Percentiles rank a stretch among this genome's conserved stretches.
phyloP scores from a whole-genome alignment of 2,797 vertebrate species.

The Yasuhikotakia modesta region DNA sequence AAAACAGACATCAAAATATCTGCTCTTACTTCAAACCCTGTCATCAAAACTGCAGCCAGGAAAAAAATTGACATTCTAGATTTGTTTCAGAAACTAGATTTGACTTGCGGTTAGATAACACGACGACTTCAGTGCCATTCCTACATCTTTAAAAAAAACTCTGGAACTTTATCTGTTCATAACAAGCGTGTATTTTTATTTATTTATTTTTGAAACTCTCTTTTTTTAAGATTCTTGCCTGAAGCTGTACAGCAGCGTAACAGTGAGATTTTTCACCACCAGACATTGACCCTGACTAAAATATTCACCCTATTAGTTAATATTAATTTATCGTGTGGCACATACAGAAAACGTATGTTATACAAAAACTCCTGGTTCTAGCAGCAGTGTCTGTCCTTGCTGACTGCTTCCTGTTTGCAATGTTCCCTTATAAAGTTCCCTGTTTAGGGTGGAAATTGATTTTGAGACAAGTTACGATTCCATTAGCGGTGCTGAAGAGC shows the following conservation, averaged over 20 bases:
- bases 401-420: too few relatives aligned
- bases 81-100: constrained; percentile 16
- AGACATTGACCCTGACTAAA: background rate
- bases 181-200: constrained; percentile 4
- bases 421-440: too few relatives aligned
- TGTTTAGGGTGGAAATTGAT: too few relatives aligned
- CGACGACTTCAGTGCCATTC: constrained; percentile 5
- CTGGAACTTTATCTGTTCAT: background rate
- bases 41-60: constrained; percentile 20
- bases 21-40: constrained; percentile 17
- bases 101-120: constrained; percentile 8
- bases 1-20: constrained; percentile 44
- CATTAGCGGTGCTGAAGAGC: too few relatives aligned
- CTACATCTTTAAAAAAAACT: constrained; percentile 14
- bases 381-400: too few relatives aligned
- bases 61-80: constrained; percentile 13
- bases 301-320: background rate
- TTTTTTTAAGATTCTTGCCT: background rate
- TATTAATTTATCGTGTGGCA: too few relatives aligned
- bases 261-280: too few relatives aligned
- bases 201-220: background rate
- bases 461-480: too few relatives aligned
- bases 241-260: background rate
- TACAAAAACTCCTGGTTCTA: background rate
- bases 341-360: background rate